Evolutionary conservation across 2,113 vertebrate genomes (phyloP).

Genomic region (Chionodraco myersi): DNA sequence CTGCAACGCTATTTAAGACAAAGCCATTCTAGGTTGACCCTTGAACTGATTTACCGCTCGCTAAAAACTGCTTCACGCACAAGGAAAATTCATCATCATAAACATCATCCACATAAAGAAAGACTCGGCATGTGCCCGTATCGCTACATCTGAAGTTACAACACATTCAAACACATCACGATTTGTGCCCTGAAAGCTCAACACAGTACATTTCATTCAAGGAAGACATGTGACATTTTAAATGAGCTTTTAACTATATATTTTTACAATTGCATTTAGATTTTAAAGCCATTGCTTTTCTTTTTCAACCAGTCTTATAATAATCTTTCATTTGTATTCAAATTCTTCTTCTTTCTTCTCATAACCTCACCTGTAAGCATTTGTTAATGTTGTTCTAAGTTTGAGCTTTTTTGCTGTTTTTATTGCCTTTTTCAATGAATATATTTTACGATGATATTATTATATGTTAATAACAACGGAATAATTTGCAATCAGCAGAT

Average conservation of each 20-base stretch:
- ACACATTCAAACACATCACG: slow-evolving; percentile 1
- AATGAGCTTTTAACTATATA: neutral
- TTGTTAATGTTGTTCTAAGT: neutral
- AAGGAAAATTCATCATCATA: slow-evolving; percentile 50
- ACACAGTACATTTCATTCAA: neutral
- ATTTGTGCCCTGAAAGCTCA: slow-evolving; percentile 8
- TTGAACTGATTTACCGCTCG: slow-evolving; percentile 17
- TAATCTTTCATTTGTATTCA: neutral
- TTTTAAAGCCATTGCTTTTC: no score
- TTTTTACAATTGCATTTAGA: no score
- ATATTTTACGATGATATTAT: neutral
- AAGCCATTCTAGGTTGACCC: slow-evolving; percentile 13
- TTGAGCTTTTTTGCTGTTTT: neutral
- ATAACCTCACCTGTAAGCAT: neutral
- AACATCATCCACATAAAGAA: slow-evolving; percentile 24
- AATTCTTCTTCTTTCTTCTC: no score
- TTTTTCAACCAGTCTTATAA: neutral
- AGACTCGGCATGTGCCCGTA: slow-evolving; percentile 13
- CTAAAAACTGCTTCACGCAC: neutral
- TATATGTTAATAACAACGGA: no score
- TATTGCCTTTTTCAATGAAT: neutral
- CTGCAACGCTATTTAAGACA: slow-evolving; percentile 12
- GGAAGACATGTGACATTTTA: neutral
- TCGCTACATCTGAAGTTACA: slow-evolving; percentile 24
- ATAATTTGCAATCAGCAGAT: no score